These are phyloP conservation scores for Yoshiicerus persimilis DNA, from an alignment of 1,140 invertebrate species.

Conservation along the genomic window DNA sequence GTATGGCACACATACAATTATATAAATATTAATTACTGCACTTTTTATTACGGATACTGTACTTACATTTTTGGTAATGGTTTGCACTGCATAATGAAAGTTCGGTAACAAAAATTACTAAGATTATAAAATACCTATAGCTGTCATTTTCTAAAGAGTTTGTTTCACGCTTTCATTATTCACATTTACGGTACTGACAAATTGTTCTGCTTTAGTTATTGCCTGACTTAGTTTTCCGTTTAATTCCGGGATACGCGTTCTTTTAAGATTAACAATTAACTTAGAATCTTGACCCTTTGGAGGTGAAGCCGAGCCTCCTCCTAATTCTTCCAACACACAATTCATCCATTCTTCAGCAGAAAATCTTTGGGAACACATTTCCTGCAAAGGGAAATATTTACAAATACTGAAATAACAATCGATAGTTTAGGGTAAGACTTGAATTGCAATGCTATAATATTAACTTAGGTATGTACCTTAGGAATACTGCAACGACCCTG, in stretches of 20 bases:
- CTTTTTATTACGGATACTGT: not conserved
- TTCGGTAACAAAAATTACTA: not conserved
- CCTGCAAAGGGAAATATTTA: conserved; percentile 54
- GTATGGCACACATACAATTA: too few relatives aligned
- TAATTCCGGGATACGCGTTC: conserved; percentile 57
- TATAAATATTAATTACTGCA: not conserved
- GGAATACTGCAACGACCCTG: conserved; percentile 67
- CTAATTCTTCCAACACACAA: conserved; percentile 52
- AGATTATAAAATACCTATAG: not conserved
- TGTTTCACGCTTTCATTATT: not conserved
- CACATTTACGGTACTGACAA: not conserved
- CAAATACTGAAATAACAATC: too few relatives aligned
- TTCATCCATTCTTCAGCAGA: conserved; percentile 66
- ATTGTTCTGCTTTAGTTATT: conserved; percentile 25
- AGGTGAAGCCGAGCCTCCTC: conserved; percentile 41
- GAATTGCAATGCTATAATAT: too few relatives aligned
- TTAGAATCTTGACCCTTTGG: conserved; percentile 60
- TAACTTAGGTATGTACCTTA: conserved; percentile 58
- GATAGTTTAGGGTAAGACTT: too few relatives aligned
- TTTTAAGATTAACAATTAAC: conserved; percentile 62
- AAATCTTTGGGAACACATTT: conserved; percentile 58
- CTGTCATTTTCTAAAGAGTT: not conserved
- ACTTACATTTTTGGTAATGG: too few relatives aligned
- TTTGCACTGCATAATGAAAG: not conserved
- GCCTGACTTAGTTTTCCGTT: conserved; percentile 44